Base-by-base conservation (phyloP, 1,140 invertebrate genomes). In the Leptopilina clavipes region DNA sequence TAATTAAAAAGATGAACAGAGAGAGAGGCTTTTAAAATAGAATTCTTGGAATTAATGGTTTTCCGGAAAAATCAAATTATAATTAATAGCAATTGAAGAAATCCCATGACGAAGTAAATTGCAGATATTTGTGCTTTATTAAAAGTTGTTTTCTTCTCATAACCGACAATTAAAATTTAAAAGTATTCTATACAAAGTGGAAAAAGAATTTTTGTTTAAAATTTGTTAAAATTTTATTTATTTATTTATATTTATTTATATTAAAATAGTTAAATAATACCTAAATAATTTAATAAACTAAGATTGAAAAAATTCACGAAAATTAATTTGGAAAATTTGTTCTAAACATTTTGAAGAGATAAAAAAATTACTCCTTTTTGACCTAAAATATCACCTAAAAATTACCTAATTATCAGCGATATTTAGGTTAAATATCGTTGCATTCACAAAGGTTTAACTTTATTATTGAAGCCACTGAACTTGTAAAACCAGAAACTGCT, bases 401-500 rank as follows among this genome's bases (percentile, higher is more conserved):
- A 14, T 31, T 31, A 31, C 59, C n/a, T n/a, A n/a, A n/a, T n/a
- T n/a, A n/a, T 65, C 59, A 22, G 12, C 31, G 59, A 65, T n/a
- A 12, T 22, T 65, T 65, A 31, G 6, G 6, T 40, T 40, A 40
- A 31, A 8, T 40, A 40, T 40, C 59, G 19, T 0, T 65, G 59
- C 59, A 65, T 65, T 65, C 14, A 37, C 19, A 65, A 65, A 65
- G 59, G 11, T 65, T 37, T 11, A 54, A 54, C 52, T 54, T 18
- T 0, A 17, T 54, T 18, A 31, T 31, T 31, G 22, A 31, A 22
- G 59, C 25, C 59, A 65, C 22, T 65, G 59, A 65, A 65, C 59
- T 65, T 65, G 59, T 31, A 65, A 65, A 65, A 65, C 59, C 59
- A 65, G 59, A 59, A 59, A 11, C 54, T 3, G n/a, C 59, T 65